These are phyloP conservation scores for Achatina immaculata DNA, from an alignment of 1,140 invertebrate genomes.

Conservation along the genomic window DNA sequence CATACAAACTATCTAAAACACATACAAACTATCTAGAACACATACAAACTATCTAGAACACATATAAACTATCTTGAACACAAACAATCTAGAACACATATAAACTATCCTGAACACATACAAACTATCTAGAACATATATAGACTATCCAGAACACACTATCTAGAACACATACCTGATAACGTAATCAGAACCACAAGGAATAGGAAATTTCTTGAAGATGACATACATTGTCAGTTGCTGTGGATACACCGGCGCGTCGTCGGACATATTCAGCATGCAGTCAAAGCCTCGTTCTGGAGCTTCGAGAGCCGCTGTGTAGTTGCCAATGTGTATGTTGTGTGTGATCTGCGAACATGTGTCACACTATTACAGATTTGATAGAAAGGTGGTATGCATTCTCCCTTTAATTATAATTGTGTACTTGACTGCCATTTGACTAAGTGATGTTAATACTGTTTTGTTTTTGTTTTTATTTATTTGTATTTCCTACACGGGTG, in stretches of 20 bases:
- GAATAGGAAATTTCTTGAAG: conserved; percentile 45
- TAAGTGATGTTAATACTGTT: too few species aligned
- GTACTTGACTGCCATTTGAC: neutral
- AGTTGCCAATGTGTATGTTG: conserved; percentile 47
- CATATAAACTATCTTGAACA: too few species aligned
- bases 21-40: too few species aligned
- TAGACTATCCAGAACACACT: too few species aligned
- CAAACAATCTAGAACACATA: too few species aligned
- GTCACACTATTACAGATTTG: neutral
- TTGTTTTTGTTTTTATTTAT: neutral
- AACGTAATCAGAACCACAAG: conserved; percentile 27
- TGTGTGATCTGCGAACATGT: neutral
- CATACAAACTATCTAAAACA: too few species aligned
- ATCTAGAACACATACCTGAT: conserved; percentile 13
- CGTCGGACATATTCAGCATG: conserved; percentile 46
- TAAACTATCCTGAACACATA: too few species aligned
- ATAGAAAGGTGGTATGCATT: neutral
- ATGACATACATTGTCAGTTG: conserved; percentile 30
- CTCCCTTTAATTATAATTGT: neutral
- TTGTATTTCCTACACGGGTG: neutral
- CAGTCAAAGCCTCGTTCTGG: conserved; percentile 44
- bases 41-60: too few species aligned
- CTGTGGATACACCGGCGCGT: conserved; percentile 39
- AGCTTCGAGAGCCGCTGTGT: conserved; percentile 45
- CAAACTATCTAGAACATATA: too few species aligned